Evolutionary conservation across 1,140 invertebrate species (phyloP).

Genomic region (Medauroidea extradentata): DNA sequence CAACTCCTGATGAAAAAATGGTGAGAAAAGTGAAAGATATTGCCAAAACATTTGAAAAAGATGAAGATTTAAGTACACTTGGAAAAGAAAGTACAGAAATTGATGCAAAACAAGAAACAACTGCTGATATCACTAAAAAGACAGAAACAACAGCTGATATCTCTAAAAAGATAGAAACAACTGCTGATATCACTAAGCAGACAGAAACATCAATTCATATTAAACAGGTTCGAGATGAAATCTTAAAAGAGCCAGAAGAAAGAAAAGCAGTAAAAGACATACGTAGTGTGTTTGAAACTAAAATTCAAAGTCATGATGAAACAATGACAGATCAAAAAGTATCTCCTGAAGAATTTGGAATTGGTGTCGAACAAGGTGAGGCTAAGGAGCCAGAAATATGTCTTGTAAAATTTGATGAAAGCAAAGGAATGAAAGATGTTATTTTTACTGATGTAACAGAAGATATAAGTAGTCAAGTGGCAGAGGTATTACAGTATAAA

Average conservation of each 20-base stretch:
- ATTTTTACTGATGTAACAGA: neutral
- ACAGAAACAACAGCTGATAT: conserved; percentile 7
- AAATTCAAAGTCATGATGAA: conserved; percentile 10
- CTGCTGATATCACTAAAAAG: neutral
- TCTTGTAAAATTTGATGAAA: too few relatives aligned
- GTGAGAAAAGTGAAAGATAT: conserved; percentile 14
- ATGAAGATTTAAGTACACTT: neutral
- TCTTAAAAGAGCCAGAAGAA: neutral
- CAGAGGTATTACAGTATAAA: conserved; percentile 32
- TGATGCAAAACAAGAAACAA: conserved; percentile 10
- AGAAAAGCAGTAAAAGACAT: conserved; percentile 13
- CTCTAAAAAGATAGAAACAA: conserved; percentile 6
- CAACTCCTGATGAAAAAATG: conserved; percentile 17
- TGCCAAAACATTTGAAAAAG: conserved; percentile 1
- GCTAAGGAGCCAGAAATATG: neutral
- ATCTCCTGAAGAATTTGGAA: conserved; percentile 3
- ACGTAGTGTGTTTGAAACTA: conserved; percentile 14
- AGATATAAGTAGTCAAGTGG: conserved; percentile 19
- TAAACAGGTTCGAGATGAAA: neutral
- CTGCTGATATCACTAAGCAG: neutral
- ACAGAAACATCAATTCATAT: neutral
- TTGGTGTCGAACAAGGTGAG: conserved; percentile 3
- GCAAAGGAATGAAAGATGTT: neutral
- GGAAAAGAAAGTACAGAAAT: neutral
- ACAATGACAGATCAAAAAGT: neutral